Evolutionary conservation across 2,888 invertebrate genomes (phyloP), one percentile per base, ranked within the genome.

Genomic region (Dastarcus helophoroides): DNA sequence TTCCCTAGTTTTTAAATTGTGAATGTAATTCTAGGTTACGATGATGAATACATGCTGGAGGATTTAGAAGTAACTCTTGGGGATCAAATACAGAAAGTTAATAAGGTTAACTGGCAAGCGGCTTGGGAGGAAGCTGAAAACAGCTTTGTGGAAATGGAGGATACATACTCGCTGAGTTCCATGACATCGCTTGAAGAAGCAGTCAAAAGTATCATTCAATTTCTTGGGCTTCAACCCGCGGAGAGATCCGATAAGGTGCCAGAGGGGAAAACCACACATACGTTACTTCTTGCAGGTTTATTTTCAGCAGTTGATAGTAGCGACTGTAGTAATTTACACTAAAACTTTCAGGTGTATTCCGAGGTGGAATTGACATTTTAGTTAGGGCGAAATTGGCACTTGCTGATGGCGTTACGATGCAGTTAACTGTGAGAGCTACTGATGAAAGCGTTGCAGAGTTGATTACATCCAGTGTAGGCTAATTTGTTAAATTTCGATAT

Each of bases 11-110:
- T 7, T 17, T 7, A 17, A 17, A n/a, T 17, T 7, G n/a, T n/a
- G 6, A 6, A 17, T 17, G n/a, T 17, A 7, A 9, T 29, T 29
- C 6, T 35, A 46, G 79, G 94, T 4, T 98, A 97, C 48, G 81
- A 85, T 32, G 98, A 99, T 54, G 90, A 93, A 37, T 98, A 98
- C 54, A 85, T 84, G 54, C 58, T 98, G 33, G 98, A 98, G 63
- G 94, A 97, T 62, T 62, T 91, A 16, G 91, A 93, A 56, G 65
- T 93, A 24, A 73, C 75, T 2, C 69, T 91, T 3, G 78, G 80
- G 3, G 91, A 94, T 64, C 88, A 89, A 63, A 77, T 91, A 43
- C 80, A 84, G 56, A 73, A 76, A 44, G 71, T 81, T 11, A 73
- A 76, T 46, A 81, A 82, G 52, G 73, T 73, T 14, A 81, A 83